Evolutionary conservation across 2,888 invertebrate genomes (phyloP).

Genomic region (Nemoura dubitans): DNA sequence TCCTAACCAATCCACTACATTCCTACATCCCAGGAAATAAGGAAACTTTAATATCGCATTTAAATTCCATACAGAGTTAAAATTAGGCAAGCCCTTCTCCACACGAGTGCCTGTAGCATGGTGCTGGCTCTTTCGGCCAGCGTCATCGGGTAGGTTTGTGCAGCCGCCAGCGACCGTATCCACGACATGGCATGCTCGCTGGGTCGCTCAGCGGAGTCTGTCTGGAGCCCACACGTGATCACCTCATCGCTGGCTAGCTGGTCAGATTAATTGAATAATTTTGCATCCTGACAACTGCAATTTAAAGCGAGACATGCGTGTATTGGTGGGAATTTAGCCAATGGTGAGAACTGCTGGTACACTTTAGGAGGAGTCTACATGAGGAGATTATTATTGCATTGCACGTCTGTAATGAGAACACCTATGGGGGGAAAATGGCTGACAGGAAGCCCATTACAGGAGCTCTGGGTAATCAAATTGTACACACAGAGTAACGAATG

Average conservation of each 20-base stretch:
- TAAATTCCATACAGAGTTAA: too few species aligned
- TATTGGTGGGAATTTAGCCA: slow-evolving; percentile 2
- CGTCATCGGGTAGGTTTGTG: background rate
- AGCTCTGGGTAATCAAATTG: background rate
- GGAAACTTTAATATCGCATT: too few species aligned
- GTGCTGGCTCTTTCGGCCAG: too few species aligned
- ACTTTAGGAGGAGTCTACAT: slow-evolving; percentile 7
- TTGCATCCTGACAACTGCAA: slow-evolving; percentile 30
- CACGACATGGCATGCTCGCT: background rate
- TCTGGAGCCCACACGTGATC: background rate
- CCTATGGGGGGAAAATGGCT: slow-evolving; percentile 8
- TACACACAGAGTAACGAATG: too few species aligned
- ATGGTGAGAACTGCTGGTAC: background rate
- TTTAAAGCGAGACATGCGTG: background rate
- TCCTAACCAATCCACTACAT: too few species aligned
- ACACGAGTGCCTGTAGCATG: too few species aligned
- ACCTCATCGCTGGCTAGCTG: background rate
- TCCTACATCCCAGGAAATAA: too few species aligned
- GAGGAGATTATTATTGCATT: slow-evolving; percentile 1
- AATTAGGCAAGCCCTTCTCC: too few species aligned
- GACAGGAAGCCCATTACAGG: slow-evolving; percentile 27
- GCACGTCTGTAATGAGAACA: background rate
- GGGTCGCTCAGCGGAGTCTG: background rate
- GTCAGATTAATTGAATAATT: slow-evolving; percentile 26
- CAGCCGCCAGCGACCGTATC: background rate